Evolutionary conservation across 2,888 invertebrate species (phyloP).

Genomic region (Synergus umbraculus): DNA sequence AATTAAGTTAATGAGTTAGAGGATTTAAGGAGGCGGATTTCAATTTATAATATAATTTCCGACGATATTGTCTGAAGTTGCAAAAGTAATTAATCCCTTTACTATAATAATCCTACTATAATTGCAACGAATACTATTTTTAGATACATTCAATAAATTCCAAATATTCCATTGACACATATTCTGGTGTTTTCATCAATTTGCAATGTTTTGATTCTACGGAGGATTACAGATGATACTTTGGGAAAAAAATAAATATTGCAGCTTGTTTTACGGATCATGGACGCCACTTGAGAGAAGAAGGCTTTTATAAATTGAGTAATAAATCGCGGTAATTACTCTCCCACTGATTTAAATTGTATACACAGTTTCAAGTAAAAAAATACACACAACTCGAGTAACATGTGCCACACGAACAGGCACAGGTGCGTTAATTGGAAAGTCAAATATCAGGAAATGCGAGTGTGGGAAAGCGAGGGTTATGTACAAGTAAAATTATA

Average conservation of each 20-base stretch:
- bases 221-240: too few species aligned
- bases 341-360: slow-evolving; percentile 13
- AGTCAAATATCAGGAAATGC: slow-evolving; percentile 62
- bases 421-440: slow-evolving; percentile 68
- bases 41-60: slow-evolving; percentile 19
- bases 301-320: slow-evolving; percentile 56
- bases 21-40: slow-evolving; percentile 22
- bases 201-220: too few species aligned
- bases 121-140: too few species aligned
- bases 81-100: too few species aligned
- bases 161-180: too few species aligned
- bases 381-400: slow-evolving; percentile 25
- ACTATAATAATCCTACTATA: too few species aligned
- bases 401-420: slow-evolving; percentile 23
- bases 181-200: too few species aligned
- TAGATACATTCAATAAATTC: too few species aligned
- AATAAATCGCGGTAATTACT: slow-evolving; percentile 58
- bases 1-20: slow-evolving; percentile 37
- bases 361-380: slow-evolving; percentile 11
- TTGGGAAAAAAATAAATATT: neutral
- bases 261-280: slow-evolving; percentile 57
- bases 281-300: slow-evolving; percentile 47
- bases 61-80: too few species aligned
- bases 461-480: slow-evolving; percentile 46
- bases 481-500: slow-evolving; percentile 35